These are phyloP conservation scores for Prorops nasuta DNA, from an alignment of 1,140 invertebrate species.

Conservation along the genomic window DNA sequence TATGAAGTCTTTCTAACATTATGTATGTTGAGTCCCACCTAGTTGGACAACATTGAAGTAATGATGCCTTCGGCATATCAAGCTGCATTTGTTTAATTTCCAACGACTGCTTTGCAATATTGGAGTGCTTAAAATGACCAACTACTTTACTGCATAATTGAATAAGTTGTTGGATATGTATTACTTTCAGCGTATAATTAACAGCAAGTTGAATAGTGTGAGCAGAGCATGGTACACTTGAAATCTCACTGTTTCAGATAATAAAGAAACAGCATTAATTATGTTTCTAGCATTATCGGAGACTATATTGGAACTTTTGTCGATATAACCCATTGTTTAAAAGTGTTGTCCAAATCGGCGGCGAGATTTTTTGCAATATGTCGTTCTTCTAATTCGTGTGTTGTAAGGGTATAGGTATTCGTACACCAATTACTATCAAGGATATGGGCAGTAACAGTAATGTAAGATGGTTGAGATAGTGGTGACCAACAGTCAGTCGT, in stretches of 20 bases:
- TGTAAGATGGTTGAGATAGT: background rate
- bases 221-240: slow-evolving; percentile 1
- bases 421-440: background rate
- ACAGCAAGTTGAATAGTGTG: slow-evolving; percentile 8
- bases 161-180: background rate
- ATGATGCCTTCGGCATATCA: slow-evolving; percentile 2
- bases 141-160: slow-evolving; percentile 14
- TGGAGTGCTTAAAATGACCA: slow-evolving; percentile 22
- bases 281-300: slow-evolving; percentile 9
- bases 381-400: slow-evolving; percentile 8
- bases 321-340: slow-evolving; percentile 1
- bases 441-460: background rate
- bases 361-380: slow-evolving; percentile 8
- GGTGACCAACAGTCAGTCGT: slow-evolving; percentile 1
- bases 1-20: slow-evolving; percentile 11
- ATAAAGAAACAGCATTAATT: slow-evolving; percentile 5
- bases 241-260: background rate
- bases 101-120: slow-evolving; percentile 8
- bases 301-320: slow-evolving; percentile 3
- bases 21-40: slow-evolving; percentile 16
- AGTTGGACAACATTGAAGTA: slow-evolving; percentile 20
- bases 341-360: background rate
- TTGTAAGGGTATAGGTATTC: background rate
- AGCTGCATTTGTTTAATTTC: slow-evolving; percentile 20
- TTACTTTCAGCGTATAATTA: slow-evolving; percentile 1